Percentiles rank a stretch among this genome's conserved stretches.
Evolutionary conservation across 2,797 vertebrate species (phyloP).

Genomic region (Momotus momota): DNA sequence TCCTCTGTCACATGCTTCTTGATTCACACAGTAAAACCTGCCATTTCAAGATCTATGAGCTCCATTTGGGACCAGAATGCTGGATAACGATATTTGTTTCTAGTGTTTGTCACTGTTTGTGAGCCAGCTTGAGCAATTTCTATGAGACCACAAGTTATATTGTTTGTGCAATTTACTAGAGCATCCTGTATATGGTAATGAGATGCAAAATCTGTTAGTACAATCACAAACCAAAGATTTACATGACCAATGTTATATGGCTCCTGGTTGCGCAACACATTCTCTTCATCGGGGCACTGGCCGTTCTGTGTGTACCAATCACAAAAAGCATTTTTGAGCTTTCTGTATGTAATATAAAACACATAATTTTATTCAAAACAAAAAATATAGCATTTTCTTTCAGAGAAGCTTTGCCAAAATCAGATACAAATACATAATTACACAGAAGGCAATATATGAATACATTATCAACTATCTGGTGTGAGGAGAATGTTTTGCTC

Average conservation of each 20-base stretch:
- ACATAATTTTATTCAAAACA: neutral
- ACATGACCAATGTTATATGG: neutral
- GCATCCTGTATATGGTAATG: neutral
- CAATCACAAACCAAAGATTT: neutral
- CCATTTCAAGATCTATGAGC: constrained; percentile 23
- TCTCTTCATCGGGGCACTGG: neutral
- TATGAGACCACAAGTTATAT: neutral
- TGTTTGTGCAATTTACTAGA: constrained; percentile 48
- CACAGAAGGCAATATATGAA: neutral
- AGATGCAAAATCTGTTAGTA: neutral
- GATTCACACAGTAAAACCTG: constrained; percentile 34
- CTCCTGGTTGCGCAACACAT: neutral
- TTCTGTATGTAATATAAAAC: neutral
- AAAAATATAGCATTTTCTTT: neutral
- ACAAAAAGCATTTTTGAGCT: neutral
- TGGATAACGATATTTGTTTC: constrained; percentile 39
- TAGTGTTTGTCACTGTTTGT: neutral
- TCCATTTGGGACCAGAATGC: constrained; percentile 19
- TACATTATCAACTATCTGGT: neutral
- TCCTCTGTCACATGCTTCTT: constrained; percentile 44
- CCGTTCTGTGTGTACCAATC: neutral
- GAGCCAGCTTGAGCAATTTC: constrained; percentile 22
- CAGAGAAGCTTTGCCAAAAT: neutral
- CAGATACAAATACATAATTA: neutral
- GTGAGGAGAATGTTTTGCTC: neutral